These are phyloP conservation scores for Diorhabda sublineata DNA, from an alignment of 1,140 invertebrate genomes.

Conservation along the genomic window DNA sequence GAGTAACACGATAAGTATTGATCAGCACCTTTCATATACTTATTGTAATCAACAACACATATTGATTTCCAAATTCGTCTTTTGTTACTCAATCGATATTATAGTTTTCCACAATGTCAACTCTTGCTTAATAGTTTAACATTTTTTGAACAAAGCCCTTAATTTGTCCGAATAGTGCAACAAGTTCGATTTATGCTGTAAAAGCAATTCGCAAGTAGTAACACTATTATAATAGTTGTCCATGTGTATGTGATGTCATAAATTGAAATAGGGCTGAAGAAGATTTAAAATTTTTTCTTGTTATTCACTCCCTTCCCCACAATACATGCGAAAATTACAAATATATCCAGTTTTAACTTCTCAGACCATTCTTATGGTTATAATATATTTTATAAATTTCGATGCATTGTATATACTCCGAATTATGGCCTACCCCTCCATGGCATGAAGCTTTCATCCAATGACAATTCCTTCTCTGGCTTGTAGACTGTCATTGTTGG, in stretches of 20 bases:
- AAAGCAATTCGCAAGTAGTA: neutral
- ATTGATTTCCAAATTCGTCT: constrained; percentile 20
- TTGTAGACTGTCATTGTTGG: constrained; percentile 32
- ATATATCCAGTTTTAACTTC: no score
- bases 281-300: no score
- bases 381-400: no score
- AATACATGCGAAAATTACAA: no score
- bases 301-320: no score
- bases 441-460: no score
- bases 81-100: constrained; percentile 4
- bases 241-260: constrained; percentile 22
- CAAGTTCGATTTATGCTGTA: neutral
- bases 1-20: constrained; percentile 20
- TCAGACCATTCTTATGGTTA: no score
- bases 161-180: neutral
- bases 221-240: constrained; percentile 27
- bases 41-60: constrained; percentile 37
- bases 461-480: constrained; percentile 7
- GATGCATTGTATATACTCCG: no score
- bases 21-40: constrained; percentile 28
- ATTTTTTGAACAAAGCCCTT: neutral
- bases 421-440: no score
- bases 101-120: neutral
- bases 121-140: neutral
- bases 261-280: neutral